Evolutionary conservation across 2,113 vertebrate genomes (phyloP).

Genomic region (Gasterosteus aculeatus): DNA sequence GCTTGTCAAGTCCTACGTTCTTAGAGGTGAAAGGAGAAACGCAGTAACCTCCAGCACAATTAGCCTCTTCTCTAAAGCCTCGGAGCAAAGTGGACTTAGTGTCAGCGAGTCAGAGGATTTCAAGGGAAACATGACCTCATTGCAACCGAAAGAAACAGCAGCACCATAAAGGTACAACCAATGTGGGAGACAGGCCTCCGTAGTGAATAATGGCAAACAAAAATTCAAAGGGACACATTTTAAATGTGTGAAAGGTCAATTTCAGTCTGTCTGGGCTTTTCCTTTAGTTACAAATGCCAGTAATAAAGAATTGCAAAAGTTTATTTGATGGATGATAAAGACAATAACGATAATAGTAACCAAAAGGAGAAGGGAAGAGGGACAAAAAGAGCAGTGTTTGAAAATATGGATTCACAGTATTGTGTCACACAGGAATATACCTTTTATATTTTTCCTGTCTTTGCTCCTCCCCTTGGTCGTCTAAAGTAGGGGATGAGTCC

Average conservation of each 20-base stretch:
- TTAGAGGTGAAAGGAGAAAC: neutral
- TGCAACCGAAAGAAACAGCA: slow-evolving; percentile 3
- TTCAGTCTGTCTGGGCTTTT: neutral
- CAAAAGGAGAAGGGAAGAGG: neutral
- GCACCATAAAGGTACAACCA: neutral
- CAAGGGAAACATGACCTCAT: neutral
- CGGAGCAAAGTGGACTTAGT: slow-evolving; percentile 9
- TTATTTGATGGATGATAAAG: neutral
- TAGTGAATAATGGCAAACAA: neutral
- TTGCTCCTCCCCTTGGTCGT: slow-evolving; percentile 3
- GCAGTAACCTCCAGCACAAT: slow-evolving; percentile 17
- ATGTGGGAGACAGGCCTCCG: neutral
- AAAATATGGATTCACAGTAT: slow-evolving; percentile 1
- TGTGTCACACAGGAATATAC: neutral
- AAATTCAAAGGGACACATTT: slow-evolving; percentile 9
- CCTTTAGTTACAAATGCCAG: neutral
- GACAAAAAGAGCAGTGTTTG: neutral
- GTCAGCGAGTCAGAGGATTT: slow-evolving; percentile 15
- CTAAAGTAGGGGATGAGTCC: slow-evolving; percentile 28
- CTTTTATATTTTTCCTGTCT: neutral
- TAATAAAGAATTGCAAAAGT: neutral
- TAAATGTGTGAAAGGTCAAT: neutral
- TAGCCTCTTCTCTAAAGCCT: slow-evolving; percentile 10
- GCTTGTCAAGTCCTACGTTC: neutral
- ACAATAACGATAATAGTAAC: neutral